Percentiles rank a stretch among this genome's conserved stretches.
These are phyloP conservation scores for Phymorhynchus buccinoides DNA, from an alignment of 1,140 invertebrate genomes.

Conservation along the genomic window DNA sequence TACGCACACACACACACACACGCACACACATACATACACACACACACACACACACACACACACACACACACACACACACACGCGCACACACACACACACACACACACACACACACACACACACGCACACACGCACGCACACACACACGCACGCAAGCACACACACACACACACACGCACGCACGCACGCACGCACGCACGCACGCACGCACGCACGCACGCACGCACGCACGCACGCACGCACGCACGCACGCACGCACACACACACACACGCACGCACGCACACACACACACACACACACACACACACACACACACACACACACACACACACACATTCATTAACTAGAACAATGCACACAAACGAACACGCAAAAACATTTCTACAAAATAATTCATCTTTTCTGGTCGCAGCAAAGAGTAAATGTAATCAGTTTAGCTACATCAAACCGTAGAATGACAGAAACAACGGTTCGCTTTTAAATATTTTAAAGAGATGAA, in stretches of 20 bases:
- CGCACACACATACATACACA: background rate
- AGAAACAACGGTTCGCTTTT: no score
- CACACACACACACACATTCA: background rate
- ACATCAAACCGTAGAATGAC: no score
- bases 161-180: background rate
- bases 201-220: background rate
- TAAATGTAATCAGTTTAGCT: no score
- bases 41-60: background rate
- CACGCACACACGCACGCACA: background rate
- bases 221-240: background rate
- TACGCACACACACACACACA: background rate
- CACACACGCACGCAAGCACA: background rate
- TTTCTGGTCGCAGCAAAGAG: no score
- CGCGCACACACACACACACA: background rate
- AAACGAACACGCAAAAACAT: no score
- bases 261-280: background rate
- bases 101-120: constrained; percentile 10
- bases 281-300: background rate
- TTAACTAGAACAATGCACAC: background rate
- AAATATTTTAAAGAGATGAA: no score
- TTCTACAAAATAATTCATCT: no score
- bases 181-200: background rate
- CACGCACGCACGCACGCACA: no score
- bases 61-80: background rate
- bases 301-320: background rate